These are phyloP conservation scores for Rhyzopertha dominica DNA, from an alignment of 1,140 invertebrate species.

Conservation along the genomic window DNA sequence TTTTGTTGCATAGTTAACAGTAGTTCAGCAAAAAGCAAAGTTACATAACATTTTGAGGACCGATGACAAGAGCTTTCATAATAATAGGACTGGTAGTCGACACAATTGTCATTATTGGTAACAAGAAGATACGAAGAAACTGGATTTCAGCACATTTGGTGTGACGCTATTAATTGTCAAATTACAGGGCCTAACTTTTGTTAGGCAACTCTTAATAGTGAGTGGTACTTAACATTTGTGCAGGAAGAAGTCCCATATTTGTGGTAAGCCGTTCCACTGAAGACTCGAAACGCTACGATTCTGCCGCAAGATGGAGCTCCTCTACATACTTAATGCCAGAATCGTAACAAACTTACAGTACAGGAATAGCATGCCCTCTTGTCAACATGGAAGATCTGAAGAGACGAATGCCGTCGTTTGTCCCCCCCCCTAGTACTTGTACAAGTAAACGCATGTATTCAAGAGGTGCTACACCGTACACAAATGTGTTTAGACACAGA, in stretches of 20 bases:
- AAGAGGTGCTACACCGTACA: background rate
- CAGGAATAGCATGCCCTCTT: conserved; percentile 1
- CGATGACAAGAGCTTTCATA: conserved; percentile 1
- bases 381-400: no score
- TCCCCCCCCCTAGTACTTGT: background rate
- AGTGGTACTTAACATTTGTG: background rate
- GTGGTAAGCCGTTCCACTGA: no score
- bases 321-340: conserved; percentile 2
- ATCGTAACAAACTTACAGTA: conserved; percentile 3
- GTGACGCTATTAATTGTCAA: conserved; percentile 1
- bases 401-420: conserved; percentile 2
- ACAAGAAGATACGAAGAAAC: conserved; percentile 2
- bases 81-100: conserved; percentile 2
- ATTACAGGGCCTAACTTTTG: conserved; percentile 3
- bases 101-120: conserved; percentile 4
- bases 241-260: conserved; percentile 3
- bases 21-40: conserved; percentile 4
- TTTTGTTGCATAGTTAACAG: conserved; percentile 3
- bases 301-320: background rate
- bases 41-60: conserved; percentile 1
- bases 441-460: background rate
- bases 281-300: no score
- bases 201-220: background rate
- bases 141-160: conserved; percentile 5
- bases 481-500: background rate